phyloP scores from a whole-genome alignment of 2,797 vertebrate genomes.

The Megalops cyprinoides region DNA sequence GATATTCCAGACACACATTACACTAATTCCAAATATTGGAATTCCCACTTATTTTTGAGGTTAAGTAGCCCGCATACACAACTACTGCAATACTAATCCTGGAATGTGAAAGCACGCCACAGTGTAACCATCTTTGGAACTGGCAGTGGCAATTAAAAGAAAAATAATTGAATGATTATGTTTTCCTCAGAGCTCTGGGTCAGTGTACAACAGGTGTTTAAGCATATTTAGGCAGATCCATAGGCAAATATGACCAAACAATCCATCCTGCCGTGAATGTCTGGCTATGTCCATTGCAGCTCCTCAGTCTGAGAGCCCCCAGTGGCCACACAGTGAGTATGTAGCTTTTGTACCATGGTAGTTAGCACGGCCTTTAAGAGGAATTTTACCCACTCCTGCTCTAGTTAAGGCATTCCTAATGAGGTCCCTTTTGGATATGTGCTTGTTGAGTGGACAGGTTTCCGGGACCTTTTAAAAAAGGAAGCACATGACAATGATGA shows the following conservation, averaged over 20 bases:
- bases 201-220: neutral
- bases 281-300: neutral
- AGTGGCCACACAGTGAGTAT: neutral
- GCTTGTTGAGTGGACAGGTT: slow-evolving; percentile 18
- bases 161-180: slow-evolving; percentile 19
- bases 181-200: slow-evolving; percentile 16
- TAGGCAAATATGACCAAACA: slow-evolving; percentile 14
- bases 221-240: slow-evolving; percentile 26
- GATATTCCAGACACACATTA: neutral
- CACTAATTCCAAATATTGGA: neutral
- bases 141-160: neutral
- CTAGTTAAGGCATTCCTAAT: neutral
- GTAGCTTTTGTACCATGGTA: neutral
- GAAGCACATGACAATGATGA: slow-evolving; percentile 25
- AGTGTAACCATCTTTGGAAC: neutral
- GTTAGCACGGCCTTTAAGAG: slow-evolving; percentile 2
- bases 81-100: slow-evolving; percentile 6
- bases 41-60: neutral
- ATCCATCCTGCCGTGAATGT: neutral
- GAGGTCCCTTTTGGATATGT: slow-evolving; percentile 8
- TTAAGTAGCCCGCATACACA: slow-evolving; percentile 19
- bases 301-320: neutral
- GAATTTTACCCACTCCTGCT: slow-evolving; percentile 2
- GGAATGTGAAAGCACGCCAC: neutral
- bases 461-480: slow-evolving; percentile 29